Base-by-base conservation (phyloP, 2,797 vertebrate species). In the Rhyacichthys aspro region DNA sequence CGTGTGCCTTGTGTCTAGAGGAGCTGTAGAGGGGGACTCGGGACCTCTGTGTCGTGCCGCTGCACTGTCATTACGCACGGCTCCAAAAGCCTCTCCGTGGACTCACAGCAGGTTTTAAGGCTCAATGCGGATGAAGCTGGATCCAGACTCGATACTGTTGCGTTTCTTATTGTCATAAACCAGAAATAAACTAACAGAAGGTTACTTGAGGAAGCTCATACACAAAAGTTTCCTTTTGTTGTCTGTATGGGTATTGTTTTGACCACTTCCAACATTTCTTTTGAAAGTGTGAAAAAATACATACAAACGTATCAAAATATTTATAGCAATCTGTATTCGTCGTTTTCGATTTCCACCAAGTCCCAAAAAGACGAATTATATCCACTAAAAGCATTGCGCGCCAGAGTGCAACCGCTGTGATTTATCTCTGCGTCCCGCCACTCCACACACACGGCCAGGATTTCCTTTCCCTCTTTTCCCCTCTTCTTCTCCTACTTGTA, bases 371-470 rank as follows among this genome's bases (percentile, higher is more conserved):
- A 57, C 44, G 43, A 41, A 17, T 43, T 59, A 9, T 18, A 3
- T 68, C 59, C 32, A 37, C 55, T 33, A 16, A 55, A 68, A 74
- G 47, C 64, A 12, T 38, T 28, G 17, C 48, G 43, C 48, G 52
- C 75, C 64, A 42, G 14, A 50, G 48, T 55, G 52, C 50, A 76
- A 65, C 67, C 63, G 58, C 82, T 63, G 6, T 82, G 82, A 0
- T 55, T 74, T 73, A 60, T 86, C 81, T 77, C 60, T 3, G 67
- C 82, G 73, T 55, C 49, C 55, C 72, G 57, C 28, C 67, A 72
- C 47, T 72, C 83, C 19, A 32, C 71, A 67, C 41, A 33, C 33
- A 17, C 52, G 74, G 52, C 0, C 15, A 8, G 60, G 63, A 79
- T 72, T 87, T 76, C 55, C 33, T 56, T 43, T 9, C 18, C 58